Base-by-base conservation (phyloP, 1,140 invertebrate genomes). In the Drosophila eugracilis region DNA sequence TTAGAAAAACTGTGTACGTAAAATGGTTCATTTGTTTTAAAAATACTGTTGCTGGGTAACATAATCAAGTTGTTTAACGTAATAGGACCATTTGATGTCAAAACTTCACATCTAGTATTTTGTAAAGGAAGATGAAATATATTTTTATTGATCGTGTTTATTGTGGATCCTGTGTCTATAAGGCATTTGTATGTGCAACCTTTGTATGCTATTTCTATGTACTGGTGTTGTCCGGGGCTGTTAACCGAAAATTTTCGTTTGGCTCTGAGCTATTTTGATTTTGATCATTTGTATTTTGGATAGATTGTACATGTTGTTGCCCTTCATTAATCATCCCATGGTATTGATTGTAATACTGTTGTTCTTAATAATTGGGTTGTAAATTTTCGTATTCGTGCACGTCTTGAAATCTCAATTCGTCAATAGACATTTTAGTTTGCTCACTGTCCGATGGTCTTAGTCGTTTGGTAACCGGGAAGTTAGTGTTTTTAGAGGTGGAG, bases 391-490 rank as follows among this genome's bases (percentile, higher is more conserved):
- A 19, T 39, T 39, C 36, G 15, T 39, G 36, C 36, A 3, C 36
- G 36, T 39, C 36, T 39, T 39, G 36, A 19, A 39, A 39, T 39
- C 36, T 39, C 17, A 19, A 19, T 39, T 39, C 36, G 36, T 10
- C 15, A 39, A 57, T 45, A 45, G 41, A 57, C 21, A 45, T 54
- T 41, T 54, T 30, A 0, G 36, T 41, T 54, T 54, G 37, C 10
- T 32, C 9, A 15, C n/a, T 19, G 28, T 9, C 14, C 6, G 30
- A 26, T 36, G 42, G 42, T 58, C 21, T 58, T 58, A 26, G 21
- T 19, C 30, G 42, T 48, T 57, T 47, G 14, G 28, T 36, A 36
- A 58, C 14, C 6, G 30, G 54, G 19, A 45, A 34, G 42, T 49
- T 58, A 28, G 15, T 48, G 7, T 26, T 58, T 19, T 58, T 58